A percentile compares a stretch with the other conserved stretches of the same genome.
Evolutionary conservation across 35 echinoderm and acorn worm genomes (phyloP).

Genomic region (Apostichopus japonicus): DNA sequence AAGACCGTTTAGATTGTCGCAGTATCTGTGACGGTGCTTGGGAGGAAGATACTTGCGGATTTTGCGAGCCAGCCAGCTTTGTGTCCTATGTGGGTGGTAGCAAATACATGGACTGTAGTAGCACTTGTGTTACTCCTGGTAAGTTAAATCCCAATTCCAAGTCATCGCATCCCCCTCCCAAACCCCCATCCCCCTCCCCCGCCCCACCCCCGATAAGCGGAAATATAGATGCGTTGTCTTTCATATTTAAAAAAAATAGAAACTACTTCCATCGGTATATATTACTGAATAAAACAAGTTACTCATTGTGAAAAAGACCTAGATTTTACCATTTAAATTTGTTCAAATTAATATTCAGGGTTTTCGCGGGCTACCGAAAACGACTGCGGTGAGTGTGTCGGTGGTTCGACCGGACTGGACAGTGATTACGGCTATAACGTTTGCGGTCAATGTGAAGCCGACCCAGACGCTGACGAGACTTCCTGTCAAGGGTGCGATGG

Average conservation of each 20-base stretch:
- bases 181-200: too few species aligned
- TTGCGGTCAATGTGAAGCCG: constrained; percentile 82
- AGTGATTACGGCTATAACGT: constrained; percentile 64
- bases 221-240: too few species aligned
- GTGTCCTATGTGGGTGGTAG: constrained; percentile 69
- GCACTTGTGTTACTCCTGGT: constrained; percentile 75
- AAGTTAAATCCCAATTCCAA: not conserved
- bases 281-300: too few species aligned
- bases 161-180: not conserved
- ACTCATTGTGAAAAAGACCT: too few species aligned
- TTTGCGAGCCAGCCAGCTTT: constrained; percentile 67
- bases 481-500: constrained; percentile 91
- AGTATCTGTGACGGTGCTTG: constrained; percentile 82
- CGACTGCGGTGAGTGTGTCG: constrained; percentile 79
- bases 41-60: constrained; percentile 73
- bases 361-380: constrained; percentile 65
- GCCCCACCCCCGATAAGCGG: too few species aligned
- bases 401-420: constrained; percentile 65
- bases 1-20: constrained; percentile 72
- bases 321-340: not conserved
- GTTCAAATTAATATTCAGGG: constrained; percentile 22
- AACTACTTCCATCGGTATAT: too few species aligned
- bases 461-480: constrained; percentile 53
- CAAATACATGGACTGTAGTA: constrained; percentile 88
- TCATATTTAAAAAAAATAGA: not conserved